phyloP scores from a whole-genome alignment of 2,888 invertebrate genomes.

The Drosophila paranaensis region DNA sequence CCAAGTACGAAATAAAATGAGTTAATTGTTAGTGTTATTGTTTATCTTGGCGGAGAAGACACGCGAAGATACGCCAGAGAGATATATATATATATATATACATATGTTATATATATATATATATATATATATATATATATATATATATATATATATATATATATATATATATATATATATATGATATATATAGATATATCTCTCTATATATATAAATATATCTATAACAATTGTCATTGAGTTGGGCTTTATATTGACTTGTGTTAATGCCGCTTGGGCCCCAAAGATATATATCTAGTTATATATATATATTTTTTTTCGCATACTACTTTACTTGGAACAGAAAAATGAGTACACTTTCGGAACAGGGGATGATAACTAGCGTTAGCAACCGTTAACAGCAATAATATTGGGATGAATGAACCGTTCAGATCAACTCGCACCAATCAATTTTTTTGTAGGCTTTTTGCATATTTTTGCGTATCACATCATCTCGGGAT shows the following conservation, averaged over 20 bases:
- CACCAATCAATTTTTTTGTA: not conserved
- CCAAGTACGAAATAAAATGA: conserved; percentile 33
- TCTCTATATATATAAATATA: not conserved
- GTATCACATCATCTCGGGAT: not conserved
- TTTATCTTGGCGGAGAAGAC: conserved; percentile 30
- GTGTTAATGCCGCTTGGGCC: too few relatives aligned
- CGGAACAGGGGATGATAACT: not conserved
- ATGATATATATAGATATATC: not conserved
- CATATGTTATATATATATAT: too few relatives aligned
- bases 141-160: too few relatives aligned
- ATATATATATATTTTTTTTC: not conserved
- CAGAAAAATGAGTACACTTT: conserved; percentile 10
- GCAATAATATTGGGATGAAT: not conserved
- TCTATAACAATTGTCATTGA: conserved; percentile 35
- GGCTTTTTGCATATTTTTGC: conserved; percentile 3
- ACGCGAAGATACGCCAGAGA: conserved; percentile 23
- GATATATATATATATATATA: not conserved
- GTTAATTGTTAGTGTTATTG: conserved; percentile 51
- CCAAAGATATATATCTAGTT: not conserved
- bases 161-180: too few relatives aligned
- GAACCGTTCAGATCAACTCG: not conserved
- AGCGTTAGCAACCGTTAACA: conserved; percentile 5
- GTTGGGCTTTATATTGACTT: conserved; percentile 2
- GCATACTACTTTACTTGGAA: conserved; percentile 12
- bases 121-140: too few relatives aligned